Evolutionary conservation across 2,888 invertebrate genomes (phyloP).

Genomic region (Stictocephala bisonia): DNA sequence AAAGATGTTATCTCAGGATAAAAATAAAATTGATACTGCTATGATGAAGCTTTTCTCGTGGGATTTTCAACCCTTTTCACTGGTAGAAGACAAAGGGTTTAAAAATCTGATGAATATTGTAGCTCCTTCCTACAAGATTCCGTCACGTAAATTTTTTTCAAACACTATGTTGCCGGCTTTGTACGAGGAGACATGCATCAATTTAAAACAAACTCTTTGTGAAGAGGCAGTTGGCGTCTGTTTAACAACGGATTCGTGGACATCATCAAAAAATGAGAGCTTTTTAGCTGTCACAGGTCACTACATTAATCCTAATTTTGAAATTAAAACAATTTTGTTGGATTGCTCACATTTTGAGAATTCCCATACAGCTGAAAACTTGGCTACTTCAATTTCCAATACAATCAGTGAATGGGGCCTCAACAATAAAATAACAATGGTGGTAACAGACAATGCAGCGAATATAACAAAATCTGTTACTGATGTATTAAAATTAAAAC

Average conservation of each 20-base stretch:
- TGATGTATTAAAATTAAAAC: constrained; percentile 52
- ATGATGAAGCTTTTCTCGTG: constrained; percentile 31
- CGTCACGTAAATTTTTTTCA: constrained; percentile 24
- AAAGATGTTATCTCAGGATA: constrained; percentile 12
- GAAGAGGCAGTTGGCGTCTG: constrained; percentile 43
- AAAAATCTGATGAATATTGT: background rate
- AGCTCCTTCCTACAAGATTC: constrained; percentile 17
- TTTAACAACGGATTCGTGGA: constrained; percentile 61
- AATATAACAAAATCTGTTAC: constrained; percentile 43
- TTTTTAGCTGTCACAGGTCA: constrained; percentile 59
- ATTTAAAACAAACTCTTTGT: background rate
- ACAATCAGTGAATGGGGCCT: constrained; percentile 58
- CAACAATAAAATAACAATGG: constrained; percentile 58
- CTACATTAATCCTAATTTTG: constrained; percentile 57
- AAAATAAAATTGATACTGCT: constrained; percentile 35
- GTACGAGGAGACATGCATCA: constrained; percentile 12
- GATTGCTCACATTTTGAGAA: constrained; percentile 54
- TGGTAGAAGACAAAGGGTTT: constrained; percentile 42
- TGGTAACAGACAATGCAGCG: constrained; percentile 55
- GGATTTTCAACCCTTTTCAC: constrained; percentile 33
- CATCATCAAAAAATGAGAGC: constrained; percentile 59
- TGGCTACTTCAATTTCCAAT: constrained; percentile 55
- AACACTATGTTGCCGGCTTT: constrained; percentile 23
- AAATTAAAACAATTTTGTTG: constrained; percentile 55
- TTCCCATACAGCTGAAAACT: constrained; percentile 58